A percentile compares a stretch with the other conserved stretches of the same genome.
These are phyloP conservation scores for Scolanthus callimorphus DNA, from an alignment of 92 coral and sea anemone genomes.

Conservation along the genomic window DNA sequence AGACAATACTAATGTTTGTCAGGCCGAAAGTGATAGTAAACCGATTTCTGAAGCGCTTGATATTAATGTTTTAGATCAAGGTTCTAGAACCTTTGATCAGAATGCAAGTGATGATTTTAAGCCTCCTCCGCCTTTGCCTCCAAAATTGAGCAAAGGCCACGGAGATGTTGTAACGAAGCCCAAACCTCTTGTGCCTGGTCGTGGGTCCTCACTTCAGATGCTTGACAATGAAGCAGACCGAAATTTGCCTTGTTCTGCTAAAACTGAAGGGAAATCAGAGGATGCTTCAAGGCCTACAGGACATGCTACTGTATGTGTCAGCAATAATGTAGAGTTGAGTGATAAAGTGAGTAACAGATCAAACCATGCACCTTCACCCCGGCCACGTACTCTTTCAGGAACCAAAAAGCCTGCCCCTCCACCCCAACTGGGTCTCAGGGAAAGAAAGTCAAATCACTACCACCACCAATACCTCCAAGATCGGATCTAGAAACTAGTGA, in stretches of 20 bases:
- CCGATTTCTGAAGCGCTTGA: background rate
- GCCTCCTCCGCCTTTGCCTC: conserved; percentile 40
- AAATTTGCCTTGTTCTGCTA: too few relatives aligned
- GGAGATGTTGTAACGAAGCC: background rate
- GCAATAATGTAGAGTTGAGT: too few relatives aligned
- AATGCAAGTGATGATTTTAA: background rate
- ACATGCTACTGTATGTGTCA: too few relatives aligned
- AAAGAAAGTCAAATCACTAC: conserved; percentile 15
- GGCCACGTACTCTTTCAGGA: too few relatives aligned
- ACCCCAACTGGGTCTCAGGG: too few relatives aligned
- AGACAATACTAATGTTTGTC: background rate
- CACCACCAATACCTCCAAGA: conserved; percentile 95
- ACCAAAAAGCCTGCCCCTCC: too few relatives aligned
- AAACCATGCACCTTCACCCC: too few relatives aligned
- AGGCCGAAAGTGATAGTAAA: conserved; percentile 23
- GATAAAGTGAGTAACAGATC: too few relatives aligned
- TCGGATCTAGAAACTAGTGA: conserved; percentile 65
- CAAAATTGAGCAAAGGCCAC: conserved; percentile 5
- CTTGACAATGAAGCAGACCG: too few relatives aligned
- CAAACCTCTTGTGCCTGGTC: conserved; percentile 35
- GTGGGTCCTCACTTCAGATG: conserved; percentile 44
- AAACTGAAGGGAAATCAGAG: too few relatives aligned
- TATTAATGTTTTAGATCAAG: background rate
- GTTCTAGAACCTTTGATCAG: background rate
- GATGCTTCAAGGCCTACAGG: too few relatives aligned